These are phyloP conservation scores for Lindbergichthys nudifrons DNA, from an alignment of 2,797 vertebrate species.

Conservation along the genomic window DNA sequence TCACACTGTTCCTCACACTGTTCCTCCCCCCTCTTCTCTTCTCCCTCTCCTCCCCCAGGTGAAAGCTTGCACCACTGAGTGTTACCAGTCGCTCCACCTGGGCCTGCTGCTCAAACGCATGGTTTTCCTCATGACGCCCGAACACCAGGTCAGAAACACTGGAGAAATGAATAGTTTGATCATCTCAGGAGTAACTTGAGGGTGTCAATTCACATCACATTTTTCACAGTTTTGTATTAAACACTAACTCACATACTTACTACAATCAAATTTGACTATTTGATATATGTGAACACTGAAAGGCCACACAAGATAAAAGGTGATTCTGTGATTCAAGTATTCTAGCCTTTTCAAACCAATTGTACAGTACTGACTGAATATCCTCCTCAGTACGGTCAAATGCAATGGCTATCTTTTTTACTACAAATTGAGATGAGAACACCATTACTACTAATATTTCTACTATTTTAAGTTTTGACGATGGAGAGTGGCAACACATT, in stretches of 20 bases:
- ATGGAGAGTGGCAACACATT: background rate
- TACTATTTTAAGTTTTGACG: background rate
- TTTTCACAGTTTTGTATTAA: background rate
- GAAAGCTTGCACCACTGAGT: conserved; percentile 84
- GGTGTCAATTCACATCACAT: no score
- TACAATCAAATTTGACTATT: no score
- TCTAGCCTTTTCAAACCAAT: no score
- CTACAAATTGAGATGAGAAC: background rate
- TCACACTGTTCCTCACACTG: conserved; percentile 11
- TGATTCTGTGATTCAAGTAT: no score
- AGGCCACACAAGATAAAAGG: background rate
- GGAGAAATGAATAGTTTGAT: background rate
- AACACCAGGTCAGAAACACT: conserved; percentile 87
- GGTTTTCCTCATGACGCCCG: conserved; percentile 91
- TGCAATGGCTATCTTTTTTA: no score
- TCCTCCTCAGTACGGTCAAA: no score
- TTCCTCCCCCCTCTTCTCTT: conserved; percentile 19
- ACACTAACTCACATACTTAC: background rate
- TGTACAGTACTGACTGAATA: no score
- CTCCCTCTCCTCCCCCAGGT: conserved; percentile 79
- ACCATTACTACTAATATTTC: background rate
- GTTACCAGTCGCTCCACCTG: conserved; percentile 84
- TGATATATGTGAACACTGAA: background rate
- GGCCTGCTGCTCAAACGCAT: conserved; percentile 89
- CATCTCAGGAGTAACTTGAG: background rate